Percentiles rank a stretch among this genome's conserved stretches.
Conservation (phyloP, 2,797 vertebrate genomes). For the Vireo griseus region DNA sequence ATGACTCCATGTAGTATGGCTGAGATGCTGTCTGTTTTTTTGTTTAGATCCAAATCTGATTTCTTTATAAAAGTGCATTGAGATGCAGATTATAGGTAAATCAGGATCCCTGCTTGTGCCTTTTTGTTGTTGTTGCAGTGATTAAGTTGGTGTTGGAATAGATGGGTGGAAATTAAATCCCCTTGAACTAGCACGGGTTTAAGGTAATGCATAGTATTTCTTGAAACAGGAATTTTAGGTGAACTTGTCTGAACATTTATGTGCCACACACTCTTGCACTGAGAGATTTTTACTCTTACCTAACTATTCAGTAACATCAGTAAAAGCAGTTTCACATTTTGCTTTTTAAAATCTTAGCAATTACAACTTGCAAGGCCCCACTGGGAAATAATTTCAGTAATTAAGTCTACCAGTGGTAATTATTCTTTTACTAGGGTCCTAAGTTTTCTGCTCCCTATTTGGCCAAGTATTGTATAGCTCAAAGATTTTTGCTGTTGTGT, state of each 20-base stretch:
- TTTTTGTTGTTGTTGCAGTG: not conserved
- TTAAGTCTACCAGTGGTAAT: not conserved
- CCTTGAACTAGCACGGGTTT: not conserved
- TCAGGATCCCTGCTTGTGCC: not conserved
- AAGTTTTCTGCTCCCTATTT: not conserved
- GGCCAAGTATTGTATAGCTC: not conserved
- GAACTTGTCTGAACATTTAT: not conserved
- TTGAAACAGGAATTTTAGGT: not conserved
- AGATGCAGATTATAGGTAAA: not conserved
- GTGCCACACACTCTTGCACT: not conserved
- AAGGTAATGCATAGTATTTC: not conserved
- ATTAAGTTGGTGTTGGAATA: not conserved
- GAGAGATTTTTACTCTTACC: not conserved
- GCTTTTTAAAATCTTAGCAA: not conserved
- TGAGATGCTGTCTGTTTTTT: not conserved
- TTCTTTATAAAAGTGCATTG: not conserved
- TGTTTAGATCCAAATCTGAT: not conserved
- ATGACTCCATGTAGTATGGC: not conserved
- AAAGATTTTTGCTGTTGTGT: not conserved
- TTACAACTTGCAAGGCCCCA: not conserved
- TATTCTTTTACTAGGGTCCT: not conserved
- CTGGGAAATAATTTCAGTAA: not conserved
- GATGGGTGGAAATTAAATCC: not conserved
- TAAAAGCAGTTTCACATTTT: not conserved
- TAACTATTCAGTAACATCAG: not conserved